Conservation (phyloP, 2,113 vertebrate genomes). For the Pardalotus punctatus region DNA sequence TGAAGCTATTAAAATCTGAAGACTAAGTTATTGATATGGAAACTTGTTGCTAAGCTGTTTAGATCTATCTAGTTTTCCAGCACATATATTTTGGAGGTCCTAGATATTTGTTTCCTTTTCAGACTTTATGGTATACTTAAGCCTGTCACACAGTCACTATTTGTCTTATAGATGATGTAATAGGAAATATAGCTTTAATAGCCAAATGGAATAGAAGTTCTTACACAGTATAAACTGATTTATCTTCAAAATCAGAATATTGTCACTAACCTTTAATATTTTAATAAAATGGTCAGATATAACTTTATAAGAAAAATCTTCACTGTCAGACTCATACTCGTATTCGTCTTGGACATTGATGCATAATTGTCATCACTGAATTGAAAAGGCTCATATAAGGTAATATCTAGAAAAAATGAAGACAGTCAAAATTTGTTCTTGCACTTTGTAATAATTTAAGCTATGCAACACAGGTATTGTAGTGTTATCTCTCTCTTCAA, state of each 20-base stretch:
- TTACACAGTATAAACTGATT: background rate
- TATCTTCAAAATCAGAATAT: background rate
- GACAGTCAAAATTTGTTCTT: background rate
- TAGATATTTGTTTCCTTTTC: background rate
- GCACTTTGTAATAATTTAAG: background rate
- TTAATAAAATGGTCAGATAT: background rate
- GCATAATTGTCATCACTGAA: background rate
- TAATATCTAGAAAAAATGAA: background rate
- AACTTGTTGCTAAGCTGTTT: constrained; percentile 7
- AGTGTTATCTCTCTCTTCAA: background rate
- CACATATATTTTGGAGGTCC: background rate
- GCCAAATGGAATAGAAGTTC: background rate
- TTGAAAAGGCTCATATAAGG: background rate
- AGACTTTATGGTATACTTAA: background rate
- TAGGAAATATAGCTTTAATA: background rate
- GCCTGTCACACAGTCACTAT: background rate
- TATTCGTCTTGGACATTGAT: background rate
- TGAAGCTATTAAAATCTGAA: constrained; percentile 51
- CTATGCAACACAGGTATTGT: background rate
- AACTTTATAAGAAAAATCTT: background rate
- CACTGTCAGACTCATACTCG: background rate
- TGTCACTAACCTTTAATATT: background rate
- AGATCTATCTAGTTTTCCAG: background rate
- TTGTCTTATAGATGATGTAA: background rate
- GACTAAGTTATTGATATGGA: constrained; percentile 40